Evolutionary conservation across 2,797 vertebrate species (phyloP), one percentile per base, ranked within the genome.

Genomic region (Aulostomus chinensis): DNA sequence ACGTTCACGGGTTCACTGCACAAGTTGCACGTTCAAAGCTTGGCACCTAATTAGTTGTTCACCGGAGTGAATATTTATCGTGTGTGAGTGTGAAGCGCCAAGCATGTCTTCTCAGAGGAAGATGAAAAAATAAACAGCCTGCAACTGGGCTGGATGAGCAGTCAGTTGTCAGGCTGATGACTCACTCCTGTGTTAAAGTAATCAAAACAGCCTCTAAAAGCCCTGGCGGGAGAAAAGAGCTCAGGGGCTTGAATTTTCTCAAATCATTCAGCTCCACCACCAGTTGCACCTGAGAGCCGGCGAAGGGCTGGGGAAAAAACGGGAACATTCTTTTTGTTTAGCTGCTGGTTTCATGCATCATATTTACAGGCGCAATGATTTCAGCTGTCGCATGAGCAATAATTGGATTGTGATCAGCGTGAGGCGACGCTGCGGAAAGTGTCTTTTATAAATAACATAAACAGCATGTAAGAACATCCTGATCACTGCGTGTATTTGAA

Each of bases 181-280:
- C 55, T 83, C 76, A 80, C 43, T 56, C 48, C 28, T 53, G 26
- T 67, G 54, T 54, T 69, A 54, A 30, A 58, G 35, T 66, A 41
- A 62, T 53, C 35, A 22, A 59, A 45, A 60, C 10, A 17, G 58
- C 58, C 48, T 50, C 46, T 39, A 47, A 59, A 35, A 58, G 40
- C 40, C 21, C 56, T 34, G 42, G 68, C 65, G 58, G 46, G 20
- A 55, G 42, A 35, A 38, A 25, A 53, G 38, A 47, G 70, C 69
- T 66, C 39, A 42, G 43, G 30, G 69, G 54, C 53, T 65, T 67
- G 35, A 33, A 63, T 71, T 70, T 77, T 24, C 60, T 70, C 31
- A 40, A 62, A 66, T 72, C 45, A 28, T 38, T 67, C 63, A 43
- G n/a, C n/a, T n/a, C 4, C 7, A 5, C 54, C 35, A 49, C 47